Conservation (phyloP, 2,888 invertebrate species). For the Cosmopolites sordidus region DNA sequence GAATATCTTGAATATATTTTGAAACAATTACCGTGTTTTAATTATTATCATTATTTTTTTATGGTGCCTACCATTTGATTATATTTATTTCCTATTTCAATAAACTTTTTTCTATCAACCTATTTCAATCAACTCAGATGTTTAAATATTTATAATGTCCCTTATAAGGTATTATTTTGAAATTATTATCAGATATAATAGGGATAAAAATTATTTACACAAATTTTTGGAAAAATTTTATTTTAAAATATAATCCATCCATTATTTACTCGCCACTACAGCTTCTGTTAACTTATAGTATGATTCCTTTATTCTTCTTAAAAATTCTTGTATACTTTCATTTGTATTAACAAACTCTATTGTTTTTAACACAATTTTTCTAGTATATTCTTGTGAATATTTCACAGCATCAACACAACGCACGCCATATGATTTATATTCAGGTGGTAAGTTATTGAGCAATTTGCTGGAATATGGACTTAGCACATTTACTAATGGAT, state of each 20-base stretch:
- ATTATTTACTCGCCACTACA: not conserved
- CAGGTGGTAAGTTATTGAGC: slow-evolving; percentile 29
- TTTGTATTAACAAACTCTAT: slow-evolving; percentile 25
- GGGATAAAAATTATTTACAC: slow-evolving; percentile 5
- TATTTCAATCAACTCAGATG: too few species aligned
- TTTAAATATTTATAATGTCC: too few species aligned
- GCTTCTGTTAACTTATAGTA: not conserved
- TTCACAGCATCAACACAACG: slow-evolving; percentile 28
- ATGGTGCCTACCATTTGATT: too few species aligned
- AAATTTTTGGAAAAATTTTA: slow-evolving; percentile 2
- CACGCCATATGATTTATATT: slow-evolving; percentile 28
- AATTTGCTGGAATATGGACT: not conserved
- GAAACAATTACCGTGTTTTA: too few species aligned
- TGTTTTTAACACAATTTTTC: slow-evolving; percentile 25
- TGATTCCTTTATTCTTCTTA: not conserved
- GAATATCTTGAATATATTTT: too few species aligned
- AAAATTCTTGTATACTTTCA: slow-evolving; percentile 12
- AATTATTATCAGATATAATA: too few species aligned
- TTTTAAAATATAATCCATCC: slow-evolving; percentile 4
- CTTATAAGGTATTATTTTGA: too few species aligned
- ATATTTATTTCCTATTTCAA: too few species aligned
- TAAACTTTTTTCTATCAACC: too few species aligned
- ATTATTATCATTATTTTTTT: too few species aligned
- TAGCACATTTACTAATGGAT: not conserved
- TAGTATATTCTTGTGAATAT: slow-evolving; percentile 30